Percentiles rank a stretch among this genome's conserved stretches.
phyloP scores from a whole-genome alignment of 2,888 invertebrate species.

The Leptinotarsa haldemani region DNA sequence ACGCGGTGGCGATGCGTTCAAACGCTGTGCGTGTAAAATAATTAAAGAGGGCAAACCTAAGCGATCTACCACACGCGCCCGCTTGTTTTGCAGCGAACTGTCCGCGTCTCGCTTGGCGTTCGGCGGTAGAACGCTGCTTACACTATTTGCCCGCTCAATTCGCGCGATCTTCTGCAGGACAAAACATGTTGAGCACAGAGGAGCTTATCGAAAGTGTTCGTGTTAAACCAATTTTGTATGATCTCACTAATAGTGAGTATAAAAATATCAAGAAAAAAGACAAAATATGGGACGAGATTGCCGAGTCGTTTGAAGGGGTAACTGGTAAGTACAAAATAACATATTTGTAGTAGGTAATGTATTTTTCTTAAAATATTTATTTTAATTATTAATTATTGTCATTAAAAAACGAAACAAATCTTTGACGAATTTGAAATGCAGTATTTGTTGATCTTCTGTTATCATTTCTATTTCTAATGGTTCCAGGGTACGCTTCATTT shows the following conservation, averaged over 20 bases:
- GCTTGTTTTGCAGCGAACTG: too few relatives aligned
- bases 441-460: conserved; percentile 31
- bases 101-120: too few relatives aligned
- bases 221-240: conserved; percentile 10
- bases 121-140: too few relatives aligned
- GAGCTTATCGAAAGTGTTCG: too few relatives aligned
- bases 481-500: conserved; percentile 8
- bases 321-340: conserved; percentile 26
- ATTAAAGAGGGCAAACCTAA: too few relatives aligned
- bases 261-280: conserved; percentile 26
- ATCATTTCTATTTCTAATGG: conserved; percentile 27
- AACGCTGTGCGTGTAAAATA: too few relatives aligned
- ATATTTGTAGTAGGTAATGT: not conserved
- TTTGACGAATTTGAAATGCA: conserved; percentile 23
- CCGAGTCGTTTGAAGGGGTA: not conserved
- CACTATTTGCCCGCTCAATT: too few relatives aligned
- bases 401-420: conserved; percentile 34
- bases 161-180: too few relatives aligned
- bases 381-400: conserved; percentile 12
- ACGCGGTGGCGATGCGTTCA: too few relatives aligned
- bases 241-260: conserved; percentile 29
- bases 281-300: conserved; percentile 34
- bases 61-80: too few relatives aligned
- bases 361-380: too few relatives aligned
- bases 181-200: too few relatives aligned